Evolutionary conservation across 2,888 invertebrate genomes (phyloP).

Genomic region (Ophion ellenae): DNA sequence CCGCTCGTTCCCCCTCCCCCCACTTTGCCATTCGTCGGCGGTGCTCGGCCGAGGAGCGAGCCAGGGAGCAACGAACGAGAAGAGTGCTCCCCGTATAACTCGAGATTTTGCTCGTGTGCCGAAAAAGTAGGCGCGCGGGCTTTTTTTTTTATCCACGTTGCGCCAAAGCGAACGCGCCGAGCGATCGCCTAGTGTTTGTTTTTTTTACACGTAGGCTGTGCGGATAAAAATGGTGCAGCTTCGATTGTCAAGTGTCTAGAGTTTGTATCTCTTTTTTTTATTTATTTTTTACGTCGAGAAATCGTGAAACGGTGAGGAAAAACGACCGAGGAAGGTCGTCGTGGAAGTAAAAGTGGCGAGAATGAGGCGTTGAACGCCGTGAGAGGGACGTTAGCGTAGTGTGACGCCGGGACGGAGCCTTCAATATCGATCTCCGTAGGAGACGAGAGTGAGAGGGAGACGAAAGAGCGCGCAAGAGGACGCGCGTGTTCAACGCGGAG

Average conservation of each 20-base stretch:
- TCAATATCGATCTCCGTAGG: conserved; percentile 80
- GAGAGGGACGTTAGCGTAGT: conserved; percentile 72
- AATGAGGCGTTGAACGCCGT: conserved; percentile 58
- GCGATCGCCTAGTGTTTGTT: background rate
- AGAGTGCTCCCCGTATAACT: conserved; percentile 1
- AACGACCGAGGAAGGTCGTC: background rate
- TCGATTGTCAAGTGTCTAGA: background rate
- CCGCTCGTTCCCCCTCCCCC: background rate
- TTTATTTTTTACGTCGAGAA: background rate
- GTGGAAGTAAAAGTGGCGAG: conserved; percentile 10
- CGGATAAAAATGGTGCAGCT: background rate
- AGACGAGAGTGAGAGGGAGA: conserved; percentile 59
- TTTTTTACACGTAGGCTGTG: background rate
- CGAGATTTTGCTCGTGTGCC: conserved; percentile 14
- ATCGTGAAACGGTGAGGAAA: conserved; percentile 13
- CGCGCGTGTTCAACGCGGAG: conserved; percentile 50
- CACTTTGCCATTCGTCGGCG: conserved; percentile 3
- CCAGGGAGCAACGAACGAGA: conserved; percentile 64
- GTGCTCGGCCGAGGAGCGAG: conserved; percentile 38
- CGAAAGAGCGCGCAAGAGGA: conserved; percentile 58
- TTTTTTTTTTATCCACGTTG: conserved; percentile 11
- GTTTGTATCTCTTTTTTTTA: background rate
- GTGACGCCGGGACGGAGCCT: conserved; percentile 76
- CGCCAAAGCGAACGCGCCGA: background rate
- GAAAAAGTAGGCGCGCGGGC: conserved; percentile 39